These are phyloP conservation scores for Peromyscus nudipes DNA, from an alignment of 2,797 vertebrate species.

Conservation along the genomic window DNA sequence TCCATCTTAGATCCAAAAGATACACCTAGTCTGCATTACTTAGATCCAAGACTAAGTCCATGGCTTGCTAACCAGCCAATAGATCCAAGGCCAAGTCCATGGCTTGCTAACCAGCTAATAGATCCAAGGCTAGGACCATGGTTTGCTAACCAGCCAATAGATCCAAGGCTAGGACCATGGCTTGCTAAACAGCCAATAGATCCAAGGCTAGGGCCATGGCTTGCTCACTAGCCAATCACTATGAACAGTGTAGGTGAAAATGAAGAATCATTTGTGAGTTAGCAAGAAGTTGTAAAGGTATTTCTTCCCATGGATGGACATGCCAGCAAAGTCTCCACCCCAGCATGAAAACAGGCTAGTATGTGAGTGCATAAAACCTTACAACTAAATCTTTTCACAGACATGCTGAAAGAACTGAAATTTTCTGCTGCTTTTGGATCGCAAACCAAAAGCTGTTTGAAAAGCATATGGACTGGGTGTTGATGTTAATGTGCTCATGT, in stretches of 20 bases:
- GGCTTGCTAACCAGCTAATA: constrained; percentile 81
- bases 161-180: neutral
- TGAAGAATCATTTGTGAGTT: constrained; percentile 91
- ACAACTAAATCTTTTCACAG: constrained; percentile 91
- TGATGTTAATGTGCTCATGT: neutral
- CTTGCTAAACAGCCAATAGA: constrained; percentile 81
- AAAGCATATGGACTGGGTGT: neutral
- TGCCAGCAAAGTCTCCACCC: constrained; percentile 93
- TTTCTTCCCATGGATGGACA: constrained; percentile 92
- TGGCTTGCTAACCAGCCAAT: too few relatives aligned
- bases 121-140: neutral
- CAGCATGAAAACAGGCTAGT: constrained; percentile 94
- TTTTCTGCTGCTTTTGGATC: constrained; percentile 94
- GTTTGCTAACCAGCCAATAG: constrained; percentile 81
- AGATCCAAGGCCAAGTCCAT: neutral
- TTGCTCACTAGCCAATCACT: constrained; percentile 85
- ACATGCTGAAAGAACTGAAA: constrained; percentile 92
- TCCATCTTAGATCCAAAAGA: neutral
- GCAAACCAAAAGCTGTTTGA: constrained; percentile 89
- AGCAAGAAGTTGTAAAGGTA: constrained; percentile 94
- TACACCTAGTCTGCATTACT: neutral
- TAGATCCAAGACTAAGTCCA: neutral
- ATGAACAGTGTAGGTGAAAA: constrained; percentile 92
- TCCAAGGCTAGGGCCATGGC: neutral
- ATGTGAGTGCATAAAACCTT: constrained; percentile 91